Percentiles rank a stretch among this genome's conserved stretches.
Conservation (phyloP, 2,888 invertebrate genomes). For the Pinctada fucata region DNA sequence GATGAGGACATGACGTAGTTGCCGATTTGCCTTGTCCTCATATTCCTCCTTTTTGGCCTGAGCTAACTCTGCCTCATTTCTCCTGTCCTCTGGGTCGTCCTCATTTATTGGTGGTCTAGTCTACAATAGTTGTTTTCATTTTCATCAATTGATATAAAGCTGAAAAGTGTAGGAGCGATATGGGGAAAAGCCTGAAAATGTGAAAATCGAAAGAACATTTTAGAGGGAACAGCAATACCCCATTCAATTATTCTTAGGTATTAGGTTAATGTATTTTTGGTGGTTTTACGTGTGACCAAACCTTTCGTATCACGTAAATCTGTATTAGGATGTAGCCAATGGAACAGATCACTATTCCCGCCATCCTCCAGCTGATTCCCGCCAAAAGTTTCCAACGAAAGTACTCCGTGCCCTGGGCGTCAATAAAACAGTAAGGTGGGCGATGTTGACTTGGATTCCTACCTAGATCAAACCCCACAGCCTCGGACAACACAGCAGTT, state of each 20-base stretch:
- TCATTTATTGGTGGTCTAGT: background rate
- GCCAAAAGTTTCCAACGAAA: conserved; percentile 30
- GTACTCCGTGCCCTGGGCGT: conserved; percentile 18
- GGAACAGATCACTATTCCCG: conserved; percentile 31
- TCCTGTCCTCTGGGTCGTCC: conserved; percentile 4
- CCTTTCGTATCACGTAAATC: conserved; percentile 21
- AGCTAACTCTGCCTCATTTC: conserved; percentile 7
- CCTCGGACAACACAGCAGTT: conserved; percentile 44
- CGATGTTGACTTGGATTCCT: conserved; percentile 39
- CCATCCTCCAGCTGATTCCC: conserved; percentile 39
- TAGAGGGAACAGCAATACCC: background rate
- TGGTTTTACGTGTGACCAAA: background rate
- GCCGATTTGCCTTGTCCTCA: conserved; percentile 36
- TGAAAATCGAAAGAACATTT: background rate
- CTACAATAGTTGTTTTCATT: background rate
- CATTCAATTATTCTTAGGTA: too few relatives aligned
- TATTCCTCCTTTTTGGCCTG: conserved; percentile 2
- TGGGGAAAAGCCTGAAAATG: background rate
- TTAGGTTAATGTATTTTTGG: background rate
- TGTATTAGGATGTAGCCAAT: conserved; percentile 26
- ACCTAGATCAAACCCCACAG: conserved; percentile 49
- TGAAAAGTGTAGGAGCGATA: too few relatives aligned
- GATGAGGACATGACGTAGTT: conserved; percentile 53
- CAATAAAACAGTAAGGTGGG: conserved; percentile 52
- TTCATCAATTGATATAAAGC: too few relatives aligned